Percentiles rank a stretch among this genome's conserved stretches.
These are phyloP conservation scores for Drosophila setifemur DNA, from an alignment of 1,140 invertebrate species.

Conservation along the genomic window DNA sequence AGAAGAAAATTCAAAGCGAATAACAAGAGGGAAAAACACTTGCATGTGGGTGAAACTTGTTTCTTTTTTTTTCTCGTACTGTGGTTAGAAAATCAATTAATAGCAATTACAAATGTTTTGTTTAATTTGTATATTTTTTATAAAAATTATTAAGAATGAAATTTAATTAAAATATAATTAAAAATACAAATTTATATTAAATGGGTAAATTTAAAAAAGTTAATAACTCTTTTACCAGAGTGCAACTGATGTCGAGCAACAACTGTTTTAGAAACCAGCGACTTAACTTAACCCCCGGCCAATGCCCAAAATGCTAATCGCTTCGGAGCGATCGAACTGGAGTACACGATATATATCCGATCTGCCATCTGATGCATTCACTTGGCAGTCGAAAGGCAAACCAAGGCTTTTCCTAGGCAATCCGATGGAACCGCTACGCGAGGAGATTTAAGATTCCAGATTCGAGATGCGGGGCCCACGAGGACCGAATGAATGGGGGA, in stretches of 20 bases:
- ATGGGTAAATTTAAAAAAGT: too few relatives aligned
- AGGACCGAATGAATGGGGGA: constrained; percentile 28
- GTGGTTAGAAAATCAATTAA: not conserved
- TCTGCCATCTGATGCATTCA: constrained; percentile 33
- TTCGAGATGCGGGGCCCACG: not conserved
- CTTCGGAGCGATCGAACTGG: constrained; percentile 19
- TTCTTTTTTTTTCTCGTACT: not conserved
- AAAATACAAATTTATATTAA: too few relatives aligned
- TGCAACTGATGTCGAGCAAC: constrained; percentile 54
- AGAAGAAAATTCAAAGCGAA: constrained; percentile 20
- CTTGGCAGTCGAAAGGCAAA: constrained; percentile 43
- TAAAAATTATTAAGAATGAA: not conserved
- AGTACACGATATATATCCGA: constrained; percentile 52
- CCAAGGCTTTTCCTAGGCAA: constrained; percentile 67
- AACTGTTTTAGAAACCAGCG: constrained; percentile 26
- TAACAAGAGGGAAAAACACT: constrained; percentile 28
- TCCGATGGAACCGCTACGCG: constrained; percentile 52
- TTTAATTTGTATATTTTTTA: too few relatives aligned
- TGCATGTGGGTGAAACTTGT: constrained; percentile 19
- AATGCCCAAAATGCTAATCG: constrained; percentile 63
- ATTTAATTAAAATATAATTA: not conserved
- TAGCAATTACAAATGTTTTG: too few relatives aligned
- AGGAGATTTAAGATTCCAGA: constrained; percentile 1
- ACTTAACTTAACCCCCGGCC: constrained; percentile 22
- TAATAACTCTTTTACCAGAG: constrained; percentile 7